A percentile compares a stretch with the other conserved stretches of the same genome.
Conservation (phyloP, 2,797 vertebrate species). For the Argyrosomus regius region DNA sequence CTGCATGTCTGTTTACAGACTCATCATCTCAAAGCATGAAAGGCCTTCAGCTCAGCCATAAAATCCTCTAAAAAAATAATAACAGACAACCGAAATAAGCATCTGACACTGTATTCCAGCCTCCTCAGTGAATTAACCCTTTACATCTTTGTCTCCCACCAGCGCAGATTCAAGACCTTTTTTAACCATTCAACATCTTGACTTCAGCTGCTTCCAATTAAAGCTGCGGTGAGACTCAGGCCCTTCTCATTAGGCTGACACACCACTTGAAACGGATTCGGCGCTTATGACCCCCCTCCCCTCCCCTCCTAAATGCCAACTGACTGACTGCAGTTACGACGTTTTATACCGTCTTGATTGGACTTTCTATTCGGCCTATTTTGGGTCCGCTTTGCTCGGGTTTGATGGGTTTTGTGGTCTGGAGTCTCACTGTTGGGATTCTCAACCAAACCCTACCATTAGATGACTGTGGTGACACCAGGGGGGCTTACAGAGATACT, state of each 20-base stretch:
- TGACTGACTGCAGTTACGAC: constrained; percentile 47
- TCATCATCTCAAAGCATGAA: not conserved
- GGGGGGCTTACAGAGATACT: constrained; percentile 22
- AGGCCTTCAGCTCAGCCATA: not conserved
- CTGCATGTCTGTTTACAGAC: not conserved
- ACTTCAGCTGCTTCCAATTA: constrained; percentile 73
- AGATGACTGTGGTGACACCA: constrained; percentile 52
- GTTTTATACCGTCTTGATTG: constrained; percentile 60
- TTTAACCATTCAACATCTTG: constrained; percentile 52
- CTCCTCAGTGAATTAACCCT: constrained; percentile 33
- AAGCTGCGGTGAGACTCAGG: constrained; percentile 63
- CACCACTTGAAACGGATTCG: constrained; percentile 67
- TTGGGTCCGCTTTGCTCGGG: constrained; percentile 41
- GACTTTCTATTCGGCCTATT: constrained; percentile 64
- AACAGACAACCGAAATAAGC: constrained; percentile 14
- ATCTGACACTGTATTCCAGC: constrained; percentile 13
- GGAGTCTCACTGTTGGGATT: constrained; percentile 41
- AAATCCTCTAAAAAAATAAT: constrained; percentile 1
- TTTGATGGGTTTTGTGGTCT: constrained; percentile 52
- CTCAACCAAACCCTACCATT: constrained; percentile 51
- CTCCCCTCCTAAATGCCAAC: constrained; percentile 45
- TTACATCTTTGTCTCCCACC: not conserved
- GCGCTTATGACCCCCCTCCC: constrained; percentile 36
- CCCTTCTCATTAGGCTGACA: constrained; percentile 71
- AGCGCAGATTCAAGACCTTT: constrained; percentile 38